phyloP scores from a whole-genome alignment of 2,797 vertebrate genomes.

The Acrossocheilus wenchowensis region DNA sequence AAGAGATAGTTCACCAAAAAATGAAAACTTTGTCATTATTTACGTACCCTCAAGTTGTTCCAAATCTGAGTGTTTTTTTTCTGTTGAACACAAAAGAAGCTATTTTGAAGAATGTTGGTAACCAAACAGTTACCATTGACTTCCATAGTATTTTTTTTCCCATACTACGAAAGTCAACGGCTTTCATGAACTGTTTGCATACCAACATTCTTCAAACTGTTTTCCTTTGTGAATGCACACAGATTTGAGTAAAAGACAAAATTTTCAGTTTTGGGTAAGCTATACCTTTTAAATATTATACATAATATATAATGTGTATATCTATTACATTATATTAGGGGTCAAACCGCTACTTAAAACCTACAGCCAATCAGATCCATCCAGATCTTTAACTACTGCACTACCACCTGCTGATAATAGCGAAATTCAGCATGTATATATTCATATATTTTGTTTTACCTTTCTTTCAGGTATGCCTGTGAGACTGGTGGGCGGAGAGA shows the following conservation, averaged over 20 bases:
- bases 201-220: not conserved
- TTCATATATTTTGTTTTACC: constrained; percentile 20
- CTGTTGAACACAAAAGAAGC: not conserved
- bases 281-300: not conserved
- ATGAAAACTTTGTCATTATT: not conserved
- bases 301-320: not conserved
- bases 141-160: not conserved
- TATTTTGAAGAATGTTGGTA: not conserved
- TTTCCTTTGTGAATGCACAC: not conserved
- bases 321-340: not conserved
- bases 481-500: constrained; percentile 93
- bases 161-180: not conserved
- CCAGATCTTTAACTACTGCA: not conserved
- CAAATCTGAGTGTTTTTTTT: not conserved
- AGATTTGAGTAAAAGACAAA: not conserved
- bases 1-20: not conserved
- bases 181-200: not conserved
- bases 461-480: constrained; percentile 83
- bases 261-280: not conserved
- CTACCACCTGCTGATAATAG: not conserved
- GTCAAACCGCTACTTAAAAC: not conserved
- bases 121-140: not conserved
- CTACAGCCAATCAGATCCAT: not conserved
- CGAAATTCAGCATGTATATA: not conserved
- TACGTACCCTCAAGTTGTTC: not conserved